These are phyloP conservation scores for Pedetes capensis DNA, from an alignment of 2,113 vertebrate genomes.

Conservation along the genomic window DNA sequence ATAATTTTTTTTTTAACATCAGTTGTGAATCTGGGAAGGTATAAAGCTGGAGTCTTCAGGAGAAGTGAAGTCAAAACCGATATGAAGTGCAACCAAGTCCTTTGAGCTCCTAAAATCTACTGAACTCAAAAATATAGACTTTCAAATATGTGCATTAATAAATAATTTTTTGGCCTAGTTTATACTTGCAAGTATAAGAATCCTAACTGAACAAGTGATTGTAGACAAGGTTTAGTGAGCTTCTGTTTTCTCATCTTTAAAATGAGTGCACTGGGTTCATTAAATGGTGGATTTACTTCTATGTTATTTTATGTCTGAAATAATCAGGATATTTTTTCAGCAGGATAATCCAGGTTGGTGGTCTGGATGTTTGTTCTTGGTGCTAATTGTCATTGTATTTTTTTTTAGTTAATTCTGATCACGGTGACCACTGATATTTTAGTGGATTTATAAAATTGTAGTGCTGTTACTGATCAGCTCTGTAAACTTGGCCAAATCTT, in stretches of 20 bases:
- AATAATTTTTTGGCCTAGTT: neutral
- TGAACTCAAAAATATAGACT: neutral
- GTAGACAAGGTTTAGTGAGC: neutral
- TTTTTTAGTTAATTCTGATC: neutral
- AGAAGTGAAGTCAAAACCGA: neutral
- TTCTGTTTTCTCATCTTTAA: constrained; percentile 12
- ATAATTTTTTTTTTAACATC: neutral
- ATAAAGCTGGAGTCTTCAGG: neutral
- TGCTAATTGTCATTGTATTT: neutral
- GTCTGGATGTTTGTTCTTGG: constrained; percentile 14
- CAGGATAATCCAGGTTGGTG: neutral
- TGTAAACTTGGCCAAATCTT: neutral
- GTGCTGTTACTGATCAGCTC: neutral
- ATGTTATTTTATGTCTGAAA: neutral
- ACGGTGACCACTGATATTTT: neutral
- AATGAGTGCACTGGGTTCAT: neutral
- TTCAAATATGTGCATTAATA: neutral
- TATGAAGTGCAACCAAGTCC: neutral
- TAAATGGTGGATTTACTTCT: neutral
- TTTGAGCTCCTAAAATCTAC: constrained; percentile 9
- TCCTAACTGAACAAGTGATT: neutral
- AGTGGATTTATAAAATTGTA: neutral
- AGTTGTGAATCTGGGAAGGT: neutral
- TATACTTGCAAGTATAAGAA: neutral
- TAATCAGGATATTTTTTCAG: neutral